These are phyloP conservation scores for Pteronura brasiliensis DNA, from an alignment of 2,113 vertebrate species.

Conservation along the genomic window DNA sequence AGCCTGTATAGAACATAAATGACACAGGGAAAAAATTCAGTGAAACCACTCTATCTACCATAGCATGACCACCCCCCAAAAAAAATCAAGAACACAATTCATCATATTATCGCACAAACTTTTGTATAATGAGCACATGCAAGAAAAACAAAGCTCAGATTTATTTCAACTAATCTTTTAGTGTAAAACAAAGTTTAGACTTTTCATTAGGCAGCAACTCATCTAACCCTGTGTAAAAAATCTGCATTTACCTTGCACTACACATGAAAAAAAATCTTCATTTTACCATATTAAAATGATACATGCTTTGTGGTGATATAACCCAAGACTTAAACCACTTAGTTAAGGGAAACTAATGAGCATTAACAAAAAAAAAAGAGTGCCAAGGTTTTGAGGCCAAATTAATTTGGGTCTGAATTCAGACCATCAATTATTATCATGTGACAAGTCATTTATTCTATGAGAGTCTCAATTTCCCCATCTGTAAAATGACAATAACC, in stretches of 20 bases:
- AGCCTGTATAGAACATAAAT: neutral
- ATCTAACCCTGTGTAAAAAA: neutral
- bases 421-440: neutral
- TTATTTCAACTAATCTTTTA: slow-evolving; percentile 37
- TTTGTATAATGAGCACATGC: neutral
- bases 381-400: slow-evolving; percentile 8
- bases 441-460: slow-evolving; percentile 24
- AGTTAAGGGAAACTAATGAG: slow-evolving; percentile 21
- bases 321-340: neutral
- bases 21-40: neutral
- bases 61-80: neutral
- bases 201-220: neutral
- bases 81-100: slow-evolving; percentile 5
- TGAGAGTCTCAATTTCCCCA: slow-evolving; percentile 30
- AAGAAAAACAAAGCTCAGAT: neutral
- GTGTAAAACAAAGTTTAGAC: slow-evolving; percentile 1
- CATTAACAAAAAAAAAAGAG: neutral
- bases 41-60: neutral
- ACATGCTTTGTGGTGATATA: neutral
- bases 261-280: neutral
- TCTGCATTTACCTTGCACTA: neutral
- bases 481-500: slow-evolving; percentile 39
- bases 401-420: slow-evolving; percentile 36
- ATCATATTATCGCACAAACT: slow-evolving; percentile 13
- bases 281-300: slow-evolving; percentile 41